Evolutionary conservation across 2,797 vertebrate genomes (phyloP), one percentile per base, ranked within the genome.

Genomic region (Spinibarbus caldwelli): DNA sequence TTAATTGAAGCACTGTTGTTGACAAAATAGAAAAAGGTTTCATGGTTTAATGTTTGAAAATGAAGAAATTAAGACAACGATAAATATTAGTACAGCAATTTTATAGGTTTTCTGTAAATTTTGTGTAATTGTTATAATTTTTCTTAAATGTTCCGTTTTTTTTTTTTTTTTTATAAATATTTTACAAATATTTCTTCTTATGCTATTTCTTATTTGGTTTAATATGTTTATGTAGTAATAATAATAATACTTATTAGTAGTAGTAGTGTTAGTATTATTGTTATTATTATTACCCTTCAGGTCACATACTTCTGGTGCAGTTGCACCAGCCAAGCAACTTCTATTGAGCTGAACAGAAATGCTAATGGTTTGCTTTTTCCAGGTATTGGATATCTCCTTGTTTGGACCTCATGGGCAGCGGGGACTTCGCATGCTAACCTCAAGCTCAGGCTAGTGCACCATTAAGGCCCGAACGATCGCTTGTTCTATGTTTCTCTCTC

Each of bases 371-470:
- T 1, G n/a, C 34, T 70, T 47, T 54, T 70, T 59, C 41, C 62
- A 21, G 41, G 45, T 80, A 34, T 66, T 49, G 19, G 17, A 41
- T 57, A 29, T n/a, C n/a, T 41, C 49, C 23, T 71, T 73, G 54
- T 82, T 89, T 81, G 80, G 80, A 70, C 54, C 41, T 70, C 29
- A 78, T 71, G 64, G 67, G 68, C 49, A 66, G 85, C 43, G 38
- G 82, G 34, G 31, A 66, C 67, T 66, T 80, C 34, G 41, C 68
- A 79, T 64, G 11, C 49, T 82, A 86, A 85, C 75, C 80, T 64
- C 34, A 68, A 87, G 66, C 84, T 87, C 85, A 64, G 47, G 76
- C 83, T 87, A 83, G 77, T 86, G 78, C 67, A 73, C 87, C 80
- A 85, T 89, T 88, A 87, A 79, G 85, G 82, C 71, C 72, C 52